Evolutionary conservation across 2,113 vertebrate species (phyloP), one percentile per base, ranked within the genome.

Genomic region (Leucosticte australis): DNA sequence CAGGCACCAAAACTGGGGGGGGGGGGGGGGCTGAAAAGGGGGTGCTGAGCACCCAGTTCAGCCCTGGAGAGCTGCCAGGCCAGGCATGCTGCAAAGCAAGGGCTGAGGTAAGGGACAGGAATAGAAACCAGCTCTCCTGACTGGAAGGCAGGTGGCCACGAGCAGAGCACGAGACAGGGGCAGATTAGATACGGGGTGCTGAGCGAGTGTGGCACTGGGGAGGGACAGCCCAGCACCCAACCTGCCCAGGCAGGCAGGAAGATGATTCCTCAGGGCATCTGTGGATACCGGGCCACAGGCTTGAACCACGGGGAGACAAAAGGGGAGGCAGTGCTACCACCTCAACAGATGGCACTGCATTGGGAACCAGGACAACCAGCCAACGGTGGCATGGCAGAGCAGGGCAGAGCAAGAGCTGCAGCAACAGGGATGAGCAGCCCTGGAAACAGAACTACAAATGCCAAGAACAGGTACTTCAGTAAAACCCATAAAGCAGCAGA

Each of bases 81-180:
- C 69, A 80, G 71, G 70, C 84, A 63, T 0, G 0, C 49, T 73
- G 67, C 63, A 63, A n/a, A 83, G 56, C 81, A 44, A 62, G 37
- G 49, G 79, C 71, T 92, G 63, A 3, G 7, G 70, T 62, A 87
- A 83, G 71, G 44, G 56, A 81, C 92, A 90, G 89, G 91, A 95
- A 95, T 92, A 96, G 94, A 87, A 91, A 67, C 23, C 3, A 7
- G 10, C 17, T 86, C 96, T 96, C 64, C 89, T 95, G 94, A 94
- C 83, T 0, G 2, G 96, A 60, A 78, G 80, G 94, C 87, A 90
- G 74, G 75, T 76, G 70, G 70, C 94, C 76, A 88, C 2, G 21
- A 94, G 90, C 71, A 3, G 44, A 90, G 83, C 88, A 90, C 15
- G 64, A 70, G 96, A 86, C 56, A 0, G 28, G 62, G 60, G 44